These are phyloP conservation scores for Myotis vivesi DNA, from an alignment of 2,797 vertebrate species.

Conservation along the genomic window DNA sequence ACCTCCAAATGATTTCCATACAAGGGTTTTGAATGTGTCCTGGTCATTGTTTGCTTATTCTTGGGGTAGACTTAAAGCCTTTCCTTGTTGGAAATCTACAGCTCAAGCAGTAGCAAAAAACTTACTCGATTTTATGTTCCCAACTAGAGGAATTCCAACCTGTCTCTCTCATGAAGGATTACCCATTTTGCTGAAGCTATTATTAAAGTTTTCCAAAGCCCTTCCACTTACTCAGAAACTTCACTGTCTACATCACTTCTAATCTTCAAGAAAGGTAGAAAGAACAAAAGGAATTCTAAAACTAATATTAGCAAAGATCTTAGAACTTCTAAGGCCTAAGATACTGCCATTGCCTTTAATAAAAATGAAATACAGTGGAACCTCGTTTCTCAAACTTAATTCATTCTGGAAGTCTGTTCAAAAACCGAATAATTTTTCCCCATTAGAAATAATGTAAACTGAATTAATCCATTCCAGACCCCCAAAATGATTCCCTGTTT, in stretches of 20 bases:
- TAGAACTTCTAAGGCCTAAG: neutral
- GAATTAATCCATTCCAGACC: too few relatives aligned
- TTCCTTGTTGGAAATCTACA: constrained; percentile 10
- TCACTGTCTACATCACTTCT: neutral
- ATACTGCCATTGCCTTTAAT: neutral
- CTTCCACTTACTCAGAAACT: neutral
- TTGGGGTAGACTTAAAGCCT: neutral
- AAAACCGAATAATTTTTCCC: too few relatives aligned
- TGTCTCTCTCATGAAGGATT: neutral
- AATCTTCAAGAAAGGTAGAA: constrained; percentile 17
- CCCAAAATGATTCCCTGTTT: too few relatives aligned
- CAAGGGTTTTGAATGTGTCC: neutral
- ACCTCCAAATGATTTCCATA: neutral
- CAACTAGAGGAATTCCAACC: neutral
- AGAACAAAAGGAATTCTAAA: neutral
- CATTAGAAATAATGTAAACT: too few relatives aligned
- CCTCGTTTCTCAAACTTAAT: neutral
- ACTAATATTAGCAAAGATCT: neutral
- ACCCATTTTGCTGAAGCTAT: neutral
- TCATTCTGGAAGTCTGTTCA: neutral
- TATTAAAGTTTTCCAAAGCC: neutral
- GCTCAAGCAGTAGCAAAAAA: neutral
- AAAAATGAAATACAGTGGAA: neutral
- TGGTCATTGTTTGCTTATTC: neutral
- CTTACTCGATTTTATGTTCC: neutral